Evolutionary conservation across 1,140 invertebrate genomes (phyloP), one percentile per base, ranked within the genome.

Genomic region (Liolophura sinensis): DNA sequence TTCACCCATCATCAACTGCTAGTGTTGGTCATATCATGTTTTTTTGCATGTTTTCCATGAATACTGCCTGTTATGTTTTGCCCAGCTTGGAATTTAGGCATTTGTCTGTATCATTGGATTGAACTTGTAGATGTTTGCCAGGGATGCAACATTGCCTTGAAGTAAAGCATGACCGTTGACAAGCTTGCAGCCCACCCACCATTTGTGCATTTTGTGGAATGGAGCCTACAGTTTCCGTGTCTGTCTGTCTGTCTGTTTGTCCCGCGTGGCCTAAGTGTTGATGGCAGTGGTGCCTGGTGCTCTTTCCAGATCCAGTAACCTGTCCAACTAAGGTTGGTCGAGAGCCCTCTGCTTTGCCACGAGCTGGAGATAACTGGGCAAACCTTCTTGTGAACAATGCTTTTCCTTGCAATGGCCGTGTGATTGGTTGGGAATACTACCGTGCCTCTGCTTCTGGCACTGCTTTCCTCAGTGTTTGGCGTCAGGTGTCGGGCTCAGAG

Each of bases 351-450:
- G 46, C 50, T 12, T 67, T 81, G 14, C 74, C 78, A 0, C 64
- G 74, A 7, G 68, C 67, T 27, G 80, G 79, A 14, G 70, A 70
- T 60, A 80, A 78, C 59, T 68, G 67, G 47, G 77, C 77, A 47
- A 76, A 73, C 62, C 73, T 82, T 24, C 73, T 82, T 50, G 65
- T 81, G 49, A 81, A 79, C 66, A 80, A 80, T 58, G 68, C 67
- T 24, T 82, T 82, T 66, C 72, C 71, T 12, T 82, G 80, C 57
- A 67, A 72, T 25, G 80, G 79, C 46, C 73, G 68, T 54, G 73
- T 82, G 12, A 65, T 72, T 6, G 70, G 63, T 0, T 76, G 78
- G 72, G 71, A 74, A 47, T 81, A 80, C 68, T 79, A 77, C 65
- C 63, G 78, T 51, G 66, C 77, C 18, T 65, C 69, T 12, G 70